phyloP scores from a whole-genome alignment of 1,140 invertebrate genomes.

The Pentalonia nigronervosa region DNA sequence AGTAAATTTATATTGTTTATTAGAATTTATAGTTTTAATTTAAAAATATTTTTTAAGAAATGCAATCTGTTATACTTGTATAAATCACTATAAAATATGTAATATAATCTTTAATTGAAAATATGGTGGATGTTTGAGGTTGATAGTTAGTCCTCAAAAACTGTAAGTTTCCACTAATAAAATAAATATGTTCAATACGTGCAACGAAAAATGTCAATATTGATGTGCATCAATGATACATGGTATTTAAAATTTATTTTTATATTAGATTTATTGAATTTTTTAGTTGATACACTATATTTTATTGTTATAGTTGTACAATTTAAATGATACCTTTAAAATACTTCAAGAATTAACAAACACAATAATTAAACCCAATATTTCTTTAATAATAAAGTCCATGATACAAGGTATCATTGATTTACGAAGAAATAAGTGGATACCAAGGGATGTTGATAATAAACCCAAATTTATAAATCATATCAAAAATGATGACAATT shows the following conservation, averaged over 20 bases:
- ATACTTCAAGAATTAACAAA: conserved; percentile 26
- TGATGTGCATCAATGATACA: too few relatives aligned
- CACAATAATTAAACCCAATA: conserved; percentile 64
- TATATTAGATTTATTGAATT: neutral
- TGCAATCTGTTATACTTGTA: too few relatives aligned
- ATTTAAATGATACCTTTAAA: conserved; percentile 40
- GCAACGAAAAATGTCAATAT: too few relatives aligned
- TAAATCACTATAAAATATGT: too few relatives aligned
- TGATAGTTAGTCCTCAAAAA: too few relatives aligned
- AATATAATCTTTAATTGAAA: too few relatives aligned
- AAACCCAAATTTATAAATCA: conserved; percentile 90
- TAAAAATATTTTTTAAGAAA: neutral
- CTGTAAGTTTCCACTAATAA: too few relatives aligned
- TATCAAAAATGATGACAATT: conserved; percentile 24
- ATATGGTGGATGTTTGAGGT: too few relatives aligned
- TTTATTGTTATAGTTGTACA: neutral
- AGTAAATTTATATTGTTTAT: conserved; percentile 42
- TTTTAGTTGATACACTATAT: neutral
- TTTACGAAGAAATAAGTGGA: conserved; percentile 83
- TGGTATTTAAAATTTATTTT: too few relatives aligned
- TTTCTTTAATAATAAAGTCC: conserved; percentile 85
- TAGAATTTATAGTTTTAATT: neutral
- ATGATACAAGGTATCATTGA: conserved; percentile 96
- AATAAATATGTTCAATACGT: too few relatives aligned
- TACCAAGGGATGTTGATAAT: conserved; percentile 79